Evolutionary conservation across 2,797 vertebrate species (phyloP).

Genomic region (Picus viridis): DNA sequence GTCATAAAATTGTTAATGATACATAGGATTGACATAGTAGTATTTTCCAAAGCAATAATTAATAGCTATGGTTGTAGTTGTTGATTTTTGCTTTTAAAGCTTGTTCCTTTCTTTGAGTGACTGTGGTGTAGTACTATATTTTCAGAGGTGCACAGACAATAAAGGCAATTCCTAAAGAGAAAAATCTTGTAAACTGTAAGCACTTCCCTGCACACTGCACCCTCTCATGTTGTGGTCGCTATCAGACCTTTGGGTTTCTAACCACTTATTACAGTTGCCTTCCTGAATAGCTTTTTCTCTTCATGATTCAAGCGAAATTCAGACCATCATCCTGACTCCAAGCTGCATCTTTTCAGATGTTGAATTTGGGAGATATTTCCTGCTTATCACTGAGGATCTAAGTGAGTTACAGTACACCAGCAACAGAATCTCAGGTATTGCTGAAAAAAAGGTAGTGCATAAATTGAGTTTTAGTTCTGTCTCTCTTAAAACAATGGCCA

Average conservation of each 20-base stretch:
- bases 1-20: background rate
- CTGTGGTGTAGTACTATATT: background rate
- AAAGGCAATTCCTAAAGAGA: background rate
- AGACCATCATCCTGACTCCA: background rate
- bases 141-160: background rate
- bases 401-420: background rate
- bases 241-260: background rate
- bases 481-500: background rate
- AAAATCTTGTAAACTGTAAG: background rate
- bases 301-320: background rate
- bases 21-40: background rate
- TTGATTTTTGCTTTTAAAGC: background rate
- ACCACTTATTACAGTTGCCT: background rate
- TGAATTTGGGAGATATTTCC: background rate
- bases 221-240: background rate
- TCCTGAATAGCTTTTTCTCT: background rate
- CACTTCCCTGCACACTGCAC: background rate
- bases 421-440: background rate
- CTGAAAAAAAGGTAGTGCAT: background rate
- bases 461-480: background rate
- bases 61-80: background rate
- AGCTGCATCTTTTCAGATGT: background rate
- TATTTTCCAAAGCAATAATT: background rate
- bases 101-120: background rate
- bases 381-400: background rate